Percentiles rank a stretch among this genome's conserved stretches.
Conservation (phyloP, 1,140 invertebrate genomes). For the Aphaenogaster floridana region DNA sequence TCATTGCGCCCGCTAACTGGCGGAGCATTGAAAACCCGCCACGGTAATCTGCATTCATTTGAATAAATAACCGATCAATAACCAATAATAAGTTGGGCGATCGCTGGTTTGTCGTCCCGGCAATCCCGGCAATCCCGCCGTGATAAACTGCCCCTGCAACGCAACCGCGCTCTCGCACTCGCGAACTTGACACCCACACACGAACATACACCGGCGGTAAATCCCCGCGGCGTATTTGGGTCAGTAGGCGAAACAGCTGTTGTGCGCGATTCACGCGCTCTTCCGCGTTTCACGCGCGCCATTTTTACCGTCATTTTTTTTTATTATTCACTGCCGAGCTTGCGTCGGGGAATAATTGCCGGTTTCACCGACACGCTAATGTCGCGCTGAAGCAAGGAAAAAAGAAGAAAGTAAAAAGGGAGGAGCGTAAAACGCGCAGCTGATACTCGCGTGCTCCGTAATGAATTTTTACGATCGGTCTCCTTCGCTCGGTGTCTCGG, state of each 20-base stretch:
- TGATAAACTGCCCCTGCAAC: constrained; percentile 78
- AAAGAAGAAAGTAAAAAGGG: background rate
- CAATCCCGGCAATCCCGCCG: constrained; percentile 74
- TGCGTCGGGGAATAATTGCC: constrained; percentile 25
- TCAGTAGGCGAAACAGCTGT: constrained; percentile 52
- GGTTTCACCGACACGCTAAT: constrained; percentile 26
- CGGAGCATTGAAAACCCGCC: constrained; percentile 85
- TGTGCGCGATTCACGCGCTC: constrained; percentile 7
- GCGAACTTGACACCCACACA: constrained; percentile 55
- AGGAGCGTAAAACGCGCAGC: background rate
- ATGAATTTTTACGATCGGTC: constrained; percentile 56
- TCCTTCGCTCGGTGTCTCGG: background rate
- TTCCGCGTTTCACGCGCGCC: constrained; percentile 18
- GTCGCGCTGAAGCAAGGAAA: background rate
- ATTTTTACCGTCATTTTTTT: constrained; percentile 30
- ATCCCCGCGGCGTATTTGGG: constrained; percentile 50
- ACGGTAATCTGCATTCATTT: constrained; percentile 87
- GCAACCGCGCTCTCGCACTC: constrained; percentile 16
- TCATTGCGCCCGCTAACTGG: constrained; percentile 86
- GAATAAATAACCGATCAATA: constrained; percentile 87
- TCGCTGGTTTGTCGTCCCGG: constrained; percentile 85
- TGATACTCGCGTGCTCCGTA: constrained; percentile 40
- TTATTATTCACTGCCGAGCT: background rate
- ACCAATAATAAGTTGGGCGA: constrained; percentile 86
- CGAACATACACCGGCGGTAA: background rate